A percentile compares a stretch with the other conserved stretches of the same genome.
Evolutionary conservation across 2,113 vertebrate species (phyloP).

Genomic region (Plotosus lineatus): DNA sequence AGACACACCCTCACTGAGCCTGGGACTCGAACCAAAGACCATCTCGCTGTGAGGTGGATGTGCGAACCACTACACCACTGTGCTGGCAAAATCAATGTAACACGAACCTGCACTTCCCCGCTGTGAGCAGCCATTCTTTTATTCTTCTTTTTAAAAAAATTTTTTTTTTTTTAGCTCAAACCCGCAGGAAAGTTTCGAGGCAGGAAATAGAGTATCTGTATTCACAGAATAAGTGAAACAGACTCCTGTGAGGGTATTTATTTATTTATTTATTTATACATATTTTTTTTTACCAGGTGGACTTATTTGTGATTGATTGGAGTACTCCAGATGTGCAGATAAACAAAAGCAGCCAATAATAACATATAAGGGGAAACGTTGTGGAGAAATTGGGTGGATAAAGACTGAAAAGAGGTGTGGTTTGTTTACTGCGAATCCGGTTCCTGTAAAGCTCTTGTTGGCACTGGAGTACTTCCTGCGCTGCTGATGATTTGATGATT

Average conservation of each 20-base stretch:
- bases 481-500: too few species aligned
- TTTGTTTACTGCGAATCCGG: too few species aligned
- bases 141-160: too few species aligned
- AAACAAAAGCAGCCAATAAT: not conserved
- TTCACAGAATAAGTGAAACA: not conserved
- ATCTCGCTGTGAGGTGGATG: too few species aligned
- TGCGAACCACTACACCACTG: too few species aligned
- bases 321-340: not conserved
- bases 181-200: not conserved
- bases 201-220: not conserved
- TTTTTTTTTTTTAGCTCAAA: not conserved
- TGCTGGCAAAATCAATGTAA: too few species aligned
- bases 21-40: too few species aligned
- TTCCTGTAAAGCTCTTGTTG: too few species aligned
- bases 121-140: not conserved
- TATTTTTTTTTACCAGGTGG: not conserved
- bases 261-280: conserved; percentile 5
- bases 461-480: too few species aligned
- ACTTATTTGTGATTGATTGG: not conserved
- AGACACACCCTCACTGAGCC: too few species aligned
- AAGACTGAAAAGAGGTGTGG: not conserved
- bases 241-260: not conserved
- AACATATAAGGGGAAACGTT: not conserved
- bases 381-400: not conserved
- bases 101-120: not conserved